Evolutionary conservation across 2,888 invertebrate genomes (phyloP).

Genomic region (Pollenia labialis): DNA sequence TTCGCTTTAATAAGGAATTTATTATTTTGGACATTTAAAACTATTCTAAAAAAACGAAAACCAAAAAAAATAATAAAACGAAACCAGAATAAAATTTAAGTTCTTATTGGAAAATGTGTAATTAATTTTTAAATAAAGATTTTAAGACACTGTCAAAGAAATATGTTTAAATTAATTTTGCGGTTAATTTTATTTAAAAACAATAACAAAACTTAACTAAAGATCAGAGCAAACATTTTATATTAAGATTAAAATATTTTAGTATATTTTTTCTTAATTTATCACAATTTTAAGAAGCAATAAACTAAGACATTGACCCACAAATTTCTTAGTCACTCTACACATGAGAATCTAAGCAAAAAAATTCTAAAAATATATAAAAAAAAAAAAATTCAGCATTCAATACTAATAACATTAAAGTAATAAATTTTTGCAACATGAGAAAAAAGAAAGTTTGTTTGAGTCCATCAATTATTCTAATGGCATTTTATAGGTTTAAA

Average conservation of each 20-base stretch:
- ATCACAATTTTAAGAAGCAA: constrained; percentile 14
- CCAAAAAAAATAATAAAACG: too few species aligned
- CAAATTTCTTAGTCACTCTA: constrained; percentile 6
- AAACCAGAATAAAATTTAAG: too few species aligned
- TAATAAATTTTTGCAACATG: background rate
- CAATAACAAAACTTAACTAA: background rate
- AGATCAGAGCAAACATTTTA: constrained; percentile 3
- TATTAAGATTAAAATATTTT: background rate
- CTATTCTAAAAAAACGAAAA: too few species aligned
- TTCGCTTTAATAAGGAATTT: too few species aligned
- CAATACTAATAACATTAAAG: constrained; percentile 7
- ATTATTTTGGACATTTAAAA: too few species aligned
- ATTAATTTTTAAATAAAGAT: constrained; percentile 6
- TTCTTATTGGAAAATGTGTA: too few species aligned
- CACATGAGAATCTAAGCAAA: background rate
- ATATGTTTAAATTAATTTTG: constrained; percentile 17
- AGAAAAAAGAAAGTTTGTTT: constrained; percentile 44
- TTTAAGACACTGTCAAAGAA: constrained; percentile 34
- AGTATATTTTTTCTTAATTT: constrained; percentile 16
- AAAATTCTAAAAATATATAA: background rate
- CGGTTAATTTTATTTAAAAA: constrained; percentile 21
- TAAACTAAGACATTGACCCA: constrained; percentile 36
- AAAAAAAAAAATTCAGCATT: background rate
- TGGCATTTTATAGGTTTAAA: constrained; percentile 11
- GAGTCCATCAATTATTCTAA: constrained; percentile 26